Percentiles rank a stretch among this genome's conserved stretches.
Evolutionary conservation across 2,888 invertebrate species (phyloP).

Genomic region (Netelia virgata): DNA sequence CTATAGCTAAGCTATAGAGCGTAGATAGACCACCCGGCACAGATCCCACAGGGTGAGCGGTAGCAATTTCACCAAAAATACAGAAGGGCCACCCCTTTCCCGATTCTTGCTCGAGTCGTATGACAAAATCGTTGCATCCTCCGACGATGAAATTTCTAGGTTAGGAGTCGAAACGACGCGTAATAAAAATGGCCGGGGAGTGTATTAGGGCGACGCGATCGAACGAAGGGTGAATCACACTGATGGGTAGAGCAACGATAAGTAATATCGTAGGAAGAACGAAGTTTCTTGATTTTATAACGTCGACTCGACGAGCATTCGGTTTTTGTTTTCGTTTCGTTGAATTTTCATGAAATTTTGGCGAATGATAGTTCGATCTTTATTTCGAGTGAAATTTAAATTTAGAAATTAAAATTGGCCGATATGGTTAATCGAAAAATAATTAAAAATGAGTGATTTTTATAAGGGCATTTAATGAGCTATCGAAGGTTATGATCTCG

Average conservation of each 20-base stretch:
- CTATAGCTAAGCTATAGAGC: constrained; percentile 9
- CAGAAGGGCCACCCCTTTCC: constrained; percentile 10
- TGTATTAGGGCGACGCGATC: background rate
- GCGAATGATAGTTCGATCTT: background rate
- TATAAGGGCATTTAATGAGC: no score
- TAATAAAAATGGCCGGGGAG: constrained; percentile 6
- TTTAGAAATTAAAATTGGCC: background rate
- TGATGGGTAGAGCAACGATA: constrained; percentile 26
- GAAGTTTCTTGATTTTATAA: background rate
- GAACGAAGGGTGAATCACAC: constrained; percentile 1
- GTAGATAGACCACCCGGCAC: constrained; percentile 16
- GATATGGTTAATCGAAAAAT: background rate
- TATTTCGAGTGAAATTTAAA: background rate
- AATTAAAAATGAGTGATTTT: background rate
- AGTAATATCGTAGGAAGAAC: constrained; percentile 24
- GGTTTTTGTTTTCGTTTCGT: background rate
- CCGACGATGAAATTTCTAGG: background rate
- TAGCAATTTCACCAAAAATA: constrained; percentile 33
- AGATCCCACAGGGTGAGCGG: constrained; percentile 10
- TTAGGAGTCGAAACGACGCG: constrained; percentile 3
- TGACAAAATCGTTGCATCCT: background rate
- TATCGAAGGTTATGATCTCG: no score
- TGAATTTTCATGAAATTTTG: background rate
- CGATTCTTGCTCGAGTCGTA: background rate
- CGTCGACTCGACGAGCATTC: background rate